Evolutionary conservation across 2,113 vertebrate genomes (phyloP).

Genomic region (Coturnix japonica): DNA sequence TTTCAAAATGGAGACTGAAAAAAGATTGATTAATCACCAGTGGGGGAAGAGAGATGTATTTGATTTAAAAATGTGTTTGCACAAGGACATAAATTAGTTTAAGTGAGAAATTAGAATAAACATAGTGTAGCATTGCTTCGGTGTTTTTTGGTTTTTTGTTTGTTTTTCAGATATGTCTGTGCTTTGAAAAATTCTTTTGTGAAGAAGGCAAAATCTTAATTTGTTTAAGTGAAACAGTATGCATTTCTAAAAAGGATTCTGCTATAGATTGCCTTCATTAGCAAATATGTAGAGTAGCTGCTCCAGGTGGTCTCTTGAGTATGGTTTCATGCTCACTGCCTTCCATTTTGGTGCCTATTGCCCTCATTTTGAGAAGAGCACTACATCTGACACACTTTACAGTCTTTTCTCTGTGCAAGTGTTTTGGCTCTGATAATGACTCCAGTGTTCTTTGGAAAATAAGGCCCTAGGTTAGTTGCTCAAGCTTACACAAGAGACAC

Average conservation of each 20-base stretch:
- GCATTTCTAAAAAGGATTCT: not conserved
- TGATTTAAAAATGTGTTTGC: not conserved
- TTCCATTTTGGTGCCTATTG: not conserved
- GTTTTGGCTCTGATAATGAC: not conserved
- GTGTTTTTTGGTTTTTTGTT: not conserved
- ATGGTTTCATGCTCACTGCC: fast-evolving
- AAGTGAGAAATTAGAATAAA: conserved; percentile 9
- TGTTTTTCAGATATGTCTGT: not conserved
- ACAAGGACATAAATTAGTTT: conserved; percentile 7
- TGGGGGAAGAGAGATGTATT: not conserved
- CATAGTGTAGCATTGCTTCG: not conserved
- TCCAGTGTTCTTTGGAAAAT: not conserved
- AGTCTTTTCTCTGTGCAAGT: not conserved
- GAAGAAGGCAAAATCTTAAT: not conserved
- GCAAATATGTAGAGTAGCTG: not conserved
- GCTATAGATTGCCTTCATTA: not conserved
- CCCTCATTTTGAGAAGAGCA: not conserved
- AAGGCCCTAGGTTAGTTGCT: not conserved
- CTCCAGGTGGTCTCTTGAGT: not conserved
- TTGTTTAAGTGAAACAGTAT: not conserved
- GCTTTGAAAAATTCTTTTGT: not conserved
- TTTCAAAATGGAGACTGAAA: not conserved
- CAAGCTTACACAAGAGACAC: not conserved
- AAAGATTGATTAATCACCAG: not conserved
- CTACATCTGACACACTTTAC: not conserved